Evolutionary conservation across 1,140 invertebrate genomes (phyloP).

Genomic region (Sipha flava): DNA sequence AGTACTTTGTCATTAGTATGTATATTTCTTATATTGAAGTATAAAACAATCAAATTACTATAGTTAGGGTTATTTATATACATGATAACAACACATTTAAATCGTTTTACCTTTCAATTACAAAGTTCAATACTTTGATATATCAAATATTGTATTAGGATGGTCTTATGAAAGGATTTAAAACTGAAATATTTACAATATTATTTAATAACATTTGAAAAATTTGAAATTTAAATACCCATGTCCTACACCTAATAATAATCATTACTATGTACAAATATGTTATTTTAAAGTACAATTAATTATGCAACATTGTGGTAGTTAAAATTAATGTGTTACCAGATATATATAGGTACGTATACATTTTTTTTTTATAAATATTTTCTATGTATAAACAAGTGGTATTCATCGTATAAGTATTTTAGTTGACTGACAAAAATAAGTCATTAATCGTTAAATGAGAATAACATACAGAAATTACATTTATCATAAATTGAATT

Average conservation of each 20-base stretch:
- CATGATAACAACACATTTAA: too few species aligned
- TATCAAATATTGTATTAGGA: too few species aligned
- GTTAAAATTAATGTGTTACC: background rate
- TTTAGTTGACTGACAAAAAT: background rate
- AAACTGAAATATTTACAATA: too few species aligned
- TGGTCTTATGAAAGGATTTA: too few species aligned
- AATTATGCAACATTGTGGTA: background rate
- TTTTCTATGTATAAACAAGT: constrained; percentile 11
- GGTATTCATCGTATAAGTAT: background rate
- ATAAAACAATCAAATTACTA: background rate
- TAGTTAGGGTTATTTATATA: too few species aligned
- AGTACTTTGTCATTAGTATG: background rate
- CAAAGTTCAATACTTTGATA: too few species aligned
- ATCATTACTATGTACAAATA: background rate
- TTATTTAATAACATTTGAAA: too few species aligned
- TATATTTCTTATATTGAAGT: background rate
- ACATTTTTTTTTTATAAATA: background rate
- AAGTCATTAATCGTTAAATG: background rate
- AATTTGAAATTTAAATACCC: too few species aligned
- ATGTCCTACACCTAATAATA: too few species aligned
- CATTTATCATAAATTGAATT: background rate
- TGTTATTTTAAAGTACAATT: background rate
- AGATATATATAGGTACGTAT: background rate
- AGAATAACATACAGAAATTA: background rate
- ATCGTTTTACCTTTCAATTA: too few species aligned